Percentiles rank a stretch among this genome's conserved stretches.
These are phyloP conservation scores for Stegostoma tigrinum DNA, from an alignment of 2,113 vertebrate species.

Conservation along the genomic window DNA sequence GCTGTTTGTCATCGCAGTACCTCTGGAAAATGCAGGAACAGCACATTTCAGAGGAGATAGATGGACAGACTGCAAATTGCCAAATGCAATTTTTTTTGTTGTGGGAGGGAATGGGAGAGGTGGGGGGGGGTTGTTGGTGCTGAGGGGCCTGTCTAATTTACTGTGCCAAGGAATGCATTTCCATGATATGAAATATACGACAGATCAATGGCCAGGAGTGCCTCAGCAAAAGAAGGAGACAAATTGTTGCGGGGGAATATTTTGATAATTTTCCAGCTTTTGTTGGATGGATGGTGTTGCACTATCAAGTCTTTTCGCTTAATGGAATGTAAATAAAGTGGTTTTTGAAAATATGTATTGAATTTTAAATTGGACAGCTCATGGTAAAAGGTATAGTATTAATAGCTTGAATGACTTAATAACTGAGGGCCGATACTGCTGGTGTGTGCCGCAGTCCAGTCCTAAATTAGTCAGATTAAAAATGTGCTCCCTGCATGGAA, in stretches of 20 bases:
- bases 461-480: neutral
- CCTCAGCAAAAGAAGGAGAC: neutral
- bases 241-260: neutral
- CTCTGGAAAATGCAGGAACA: neutral
- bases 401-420: neutral
- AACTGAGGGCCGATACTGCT: neutral
- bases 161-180: neutral
- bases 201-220: neutral
- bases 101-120: too few species aligned
- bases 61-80: neutral
- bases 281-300: neutral
- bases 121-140: too few species aligned
- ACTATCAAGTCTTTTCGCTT: neutral
- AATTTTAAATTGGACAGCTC: neutral
- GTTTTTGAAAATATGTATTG: slow-evolving; percentile 2
- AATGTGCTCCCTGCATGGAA: neutral
- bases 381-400: neutral
- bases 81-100: neutral
- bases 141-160: neutral
- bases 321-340: neutral
- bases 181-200: neutral
- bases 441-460: neutral
- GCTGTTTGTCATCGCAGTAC: neutral
- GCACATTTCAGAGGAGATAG: neutral
- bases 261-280: neutral